A percentile compares a stretch with the other conserved stretches of the same genome.
phyloP scores from a whole-genome alignment of 1,140 invertebrate genomes.

The Conus betulinus region DNA sequence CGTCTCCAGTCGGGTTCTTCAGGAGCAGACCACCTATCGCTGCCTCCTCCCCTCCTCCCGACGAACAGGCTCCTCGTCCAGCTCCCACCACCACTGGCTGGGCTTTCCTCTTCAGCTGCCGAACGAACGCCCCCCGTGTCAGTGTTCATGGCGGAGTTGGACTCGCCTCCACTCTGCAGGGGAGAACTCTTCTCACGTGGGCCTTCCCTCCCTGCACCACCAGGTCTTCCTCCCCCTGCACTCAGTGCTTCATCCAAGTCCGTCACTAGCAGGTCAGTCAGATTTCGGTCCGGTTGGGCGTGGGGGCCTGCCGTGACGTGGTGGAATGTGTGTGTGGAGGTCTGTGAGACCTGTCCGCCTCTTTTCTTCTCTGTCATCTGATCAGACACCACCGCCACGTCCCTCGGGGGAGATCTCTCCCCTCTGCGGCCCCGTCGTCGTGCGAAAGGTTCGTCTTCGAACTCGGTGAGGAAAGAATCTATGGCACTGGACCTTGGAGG shows the following conservation, averaged over 20 bases:
- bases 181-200: too few species aligned
- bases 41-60: background rate
- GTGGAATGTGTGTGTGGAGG: background rate
- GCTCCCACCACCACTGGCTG: background rate
- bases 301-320: too few species aligned
- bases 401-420: background rate
- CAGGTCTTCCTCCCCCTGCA: background rate
- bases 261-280: background rate
- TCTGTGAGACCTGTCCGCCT: background rate
- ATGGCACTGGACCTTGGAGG: background rate
- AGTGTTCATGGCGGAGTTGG: background rate
- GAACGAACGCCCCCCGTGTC: background rate
- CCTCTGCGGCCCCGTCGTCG: background rate
- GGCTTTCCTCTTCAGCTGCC: background rate
- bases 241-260: background rate
- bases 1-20: background rate
- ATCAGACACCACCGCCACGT: background rate
- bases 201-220: too few species aligned
- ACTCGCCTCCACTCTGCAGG: background rate
- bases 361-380: background rate
- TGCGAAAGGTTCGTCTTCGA: constrained; percentile 7
- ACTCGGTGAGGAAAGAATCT: constrained; percentile 1
- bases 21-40: background rate
- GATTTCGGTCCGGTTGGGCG: background rate
- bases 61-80: constrained; percentile 9